Conservation (phyloP, 2,797 vertebrate genomes). For the Simalia tracyae region DNA sequence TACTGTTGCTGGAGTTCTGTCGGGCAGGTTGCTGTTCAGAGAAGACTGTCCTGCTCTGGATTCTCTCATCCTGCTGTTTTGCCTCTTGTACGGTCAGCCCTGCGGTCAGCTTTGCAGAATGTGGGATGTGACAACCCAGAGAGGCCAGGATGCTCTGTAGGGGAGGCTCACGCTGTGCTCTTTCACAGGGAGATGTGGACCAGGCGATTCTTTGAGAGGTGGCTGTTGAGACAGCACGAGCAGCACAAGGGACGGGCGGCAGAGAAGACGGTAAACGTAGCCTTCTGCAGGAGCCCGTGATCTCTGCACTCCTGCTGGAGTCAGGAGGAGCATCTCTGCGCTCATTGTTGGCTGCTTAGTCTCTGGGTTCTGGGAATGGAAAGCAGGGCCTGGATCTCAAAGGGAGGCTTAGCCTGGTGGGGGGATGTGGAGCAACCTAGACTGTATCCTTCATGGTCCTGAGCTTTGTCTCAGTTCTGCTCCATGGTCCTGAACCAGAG, state of each 20-base stretch:
- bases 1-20: background rate
- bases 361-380: background rate
- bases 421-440: background rate
- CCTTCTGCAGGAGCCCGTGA: background rate
- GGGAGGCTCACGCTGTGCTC: background rate
- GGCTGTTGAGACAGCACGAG: slow-evolving; percentile 72
- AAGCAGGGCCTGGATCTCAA: background rate
- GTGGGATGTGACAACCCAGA: background rate
- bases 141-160: background rate
- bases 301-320: background rate
- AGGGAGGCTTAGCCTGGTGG: background rate
- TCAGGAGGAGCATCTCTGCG: background rate
- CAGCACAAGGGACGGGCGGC: slow-evolving; percentile 74
- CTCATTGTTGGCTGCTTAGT: background rate
- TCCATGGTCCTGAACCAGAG: background rate
- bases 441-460: background rate
- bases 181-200: slow-evolving; percentile 65
- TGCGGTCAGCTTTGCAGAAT: too few relatives aligned
- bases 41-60: background rate
- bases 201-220: slow-evolving; percentile 77
- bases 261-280: slow-evolving; percentile 77
- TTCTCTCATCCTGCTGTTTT: background rate
- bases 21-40: background rate
- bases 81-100: background rate
- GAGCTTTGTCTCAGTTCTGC: background rate